Evolutionary conservation across 2,797 vertebrate species (phyloP).

Genomic region (Oryzias dopingdopingensis): DNA sequence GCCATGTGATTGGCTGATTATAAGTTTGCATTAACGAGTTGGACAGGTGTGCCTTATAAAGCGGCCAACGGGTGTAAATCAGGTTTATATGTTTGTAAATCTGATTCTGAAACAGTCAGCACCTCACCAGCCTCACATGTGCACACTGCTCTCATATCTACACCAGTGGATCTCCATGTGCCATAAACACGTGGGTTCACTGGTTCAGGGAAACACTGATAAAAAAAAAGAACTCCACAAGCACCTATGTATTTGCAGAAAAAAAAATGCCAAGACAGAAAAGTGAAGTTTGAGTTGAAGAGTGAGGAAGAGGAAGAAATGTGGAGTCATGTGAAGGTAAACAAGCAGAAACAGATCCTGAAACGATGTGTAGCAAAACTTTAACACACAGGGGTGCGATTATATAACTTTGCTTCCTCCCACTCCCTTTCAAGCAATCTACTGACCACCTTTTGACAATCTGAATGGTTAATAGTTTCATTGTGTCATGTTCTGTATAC

Average conservation of each 20-base stretch:
- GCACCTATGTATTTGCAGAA: neutral
- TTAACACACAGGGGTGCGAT: neutral
- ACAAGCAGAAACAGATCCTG: neutral
- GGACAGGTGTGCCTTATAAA: no score
- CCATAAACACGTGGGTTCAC: slow-evolving; percentile 14
- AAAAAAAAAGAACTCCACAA: slow-evolving; percentile 1
- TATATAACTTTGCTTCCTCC: no score
- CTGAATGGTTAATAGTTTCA: no score
- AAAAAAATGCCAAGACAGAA: slow-evolving; percentile 3
- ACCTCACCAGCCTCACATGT: neutral
- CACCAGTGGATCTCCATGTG: neutral
- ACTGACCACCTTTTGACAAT: no score
- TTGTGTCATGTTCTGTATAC: no score
- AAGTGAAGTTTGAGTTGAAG: slow-evolving; percentile 7
- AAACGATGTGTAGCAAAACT: slow-evolving; percentile 6
- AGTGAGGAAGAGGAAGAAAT: neutral
- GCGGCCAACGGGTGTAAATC: no score
- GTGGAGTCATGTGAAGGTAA: neutral
- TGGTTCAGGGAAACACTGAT: slow-evolving; percentile 13
- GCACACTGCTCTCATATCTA: slow-evolving; percentile 25
- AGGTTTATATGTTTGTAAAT: no score
- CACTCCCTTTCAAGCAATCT: no score
- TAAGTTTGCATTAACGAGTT: no score
- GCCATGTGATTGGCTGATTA: no score
- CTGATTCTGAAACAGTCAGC: no score